A percentile compares a stretch with the other conserved stretches of the same genome.
Evolutionary conservation across 2,113 vertebrate genomes (phyloP).

Genomic region (Chinchilla lanigera): DNA sequence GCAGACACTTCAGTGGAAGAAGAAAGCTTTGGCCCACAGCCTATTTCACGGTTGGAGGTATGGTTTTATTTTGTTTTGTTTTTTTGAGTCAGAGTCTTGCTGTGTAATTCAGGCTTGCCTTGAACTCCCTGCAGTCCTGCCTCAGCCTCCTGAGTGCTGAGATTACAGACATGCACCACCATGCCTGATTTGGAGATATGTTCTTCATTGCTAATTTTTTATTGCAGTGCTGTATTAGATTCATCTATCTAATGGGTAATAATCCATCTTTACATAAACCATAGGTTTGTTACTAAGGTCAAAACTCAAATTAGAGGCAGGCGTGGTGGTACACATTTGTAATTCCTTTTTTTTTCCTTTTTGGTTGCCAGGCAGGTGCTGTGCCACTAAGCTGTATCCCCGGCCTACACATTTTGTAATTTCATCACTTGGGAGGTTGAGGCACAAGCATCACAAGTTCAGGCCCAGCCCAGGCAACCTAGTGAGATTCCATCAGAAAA

Average conservation of each 20-base stretch:
- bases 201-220: not conserved
- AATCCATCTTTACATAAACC: not conserved
- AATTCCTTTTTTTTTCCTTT: too few relatives aligned
- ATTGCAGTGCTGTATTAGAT: constrained; percentile 20
- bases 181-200: constrained; percentile 90
- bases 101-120: not conserved
- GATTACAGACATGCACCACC: not conserved
- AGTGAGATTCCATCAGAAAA: not conserved
- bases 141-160: not conserved
- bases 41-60: constrained; percentile 94
- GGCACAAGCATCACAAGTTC: not conserved
- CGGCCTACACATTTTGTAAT: too few relatives aligned
- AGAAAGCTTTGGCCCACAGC: constrained; percentile 95
- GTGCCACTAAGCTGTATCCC: too few relatives aligned
- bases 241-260: not conserved
- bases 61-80: not conserved
- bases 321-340: not conserved
- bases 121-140: not conserved
- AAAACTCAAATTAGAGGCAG: not conserved
- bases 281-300: not conserved
- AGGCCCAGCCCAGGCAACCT: not conserved
- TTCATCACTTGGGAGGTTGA: not conserved
- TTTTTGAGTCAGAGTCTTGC: not conserved
- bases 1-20: constrained; percentile 91
- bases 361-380: too few relatives aligned